These are phyloP conservation scores for Dromas ardeola DNA, from an alignment of 2,113 vertebrate genomes.

Conservation along the genomic window DNA sequence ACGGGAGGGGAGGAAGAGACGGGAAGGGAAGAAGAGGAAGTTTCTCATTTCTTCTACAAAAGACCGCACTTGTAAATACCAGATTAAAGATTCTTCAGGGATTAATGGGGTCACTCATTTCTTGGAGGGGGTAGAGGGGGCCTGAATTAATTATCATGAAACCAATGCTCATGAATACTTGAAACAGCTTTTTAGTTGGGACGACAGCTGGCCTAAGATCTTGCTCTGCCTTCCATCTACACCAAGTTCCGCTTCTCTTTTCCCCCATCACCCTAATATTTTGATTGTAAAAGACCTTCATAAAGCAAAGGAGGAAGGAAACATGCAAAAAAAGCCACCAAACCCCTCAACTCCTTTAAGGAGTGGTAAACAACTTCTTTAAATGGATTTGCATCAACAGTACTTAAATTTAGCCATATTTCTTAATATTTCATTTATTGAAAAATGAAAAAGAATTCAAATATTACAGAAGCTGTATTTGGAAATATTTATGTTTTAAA, in stretches of 20 bases:
- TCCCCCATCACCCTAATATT: not conserved
- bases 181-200: not conserved
- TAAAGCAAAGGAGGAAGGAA: not conserved
- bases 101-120: not conserved
- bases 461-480: not conserved
- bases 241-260: not conserved
- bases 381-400: not conserved
- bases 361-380: not conserved
- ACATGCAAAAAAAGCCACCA: not conserved
- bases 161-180: not conserved
- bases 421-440: not conserved
- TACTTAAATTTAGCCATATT: not conserved
- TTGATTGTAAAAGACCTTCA: not conserved
- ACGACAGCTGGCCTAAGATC: constrained; percentile 5
- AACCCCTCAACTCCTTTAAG: not conserved
- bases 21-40: not conserved
- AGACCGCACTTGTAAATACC: not conserved
- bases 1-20: not conserved
- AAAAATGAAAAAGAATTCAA: not conserved
- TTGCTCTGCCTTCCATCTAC: not conserved
- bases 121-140: not conserved
- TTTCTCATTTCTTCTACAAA: not conserved
- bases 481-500: not conserved
- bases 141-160: not conserved
- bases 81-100: not conserved